Conservation (phyloP, 2,113 vertebrate genomes). For the Corynorhinus townsendii region DNA sequence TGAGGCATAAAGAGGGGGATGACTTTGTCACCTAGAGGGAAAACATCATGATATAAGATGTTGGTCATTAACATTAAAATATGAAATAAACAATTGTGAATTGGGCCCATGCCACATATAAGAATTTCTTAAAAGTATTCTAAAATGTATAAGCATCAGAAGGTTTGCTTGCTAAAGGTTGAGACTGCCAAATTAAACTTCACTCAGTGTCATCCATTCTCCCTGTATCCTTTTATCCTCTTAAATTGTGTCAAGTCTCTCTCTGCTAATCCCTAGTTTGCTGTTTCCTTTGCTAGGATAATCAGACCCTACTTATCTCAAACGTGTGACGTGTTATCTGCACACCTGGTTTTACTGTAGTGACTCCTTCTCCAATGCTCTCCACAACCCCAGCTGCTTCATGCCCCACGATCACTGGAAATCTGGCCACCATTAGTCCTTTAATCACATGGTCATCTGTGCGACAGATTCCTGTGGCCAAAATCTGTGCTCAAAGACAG, state of each 20-base stretch:
- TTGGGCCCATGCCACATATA: background rate
- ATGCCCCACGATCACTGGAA: conserved; percentile 90
- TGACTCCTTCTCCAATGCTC: conserved; percentile 83
- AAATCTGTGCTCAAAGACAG: conserved; percentile 70
- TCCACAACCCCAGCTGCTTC: conserved; percentile 90
- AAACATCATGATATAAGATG: background rate
- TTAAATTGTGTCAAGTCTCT: background rate
- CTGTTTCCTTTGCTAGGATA: background rate
- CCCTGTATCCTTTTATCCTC: background rate
- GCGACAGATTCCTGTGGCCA: conserved; percentile 90
- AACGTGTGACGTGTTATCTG: background rate
- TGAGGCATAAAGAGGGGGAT: conserved; percentile 85
- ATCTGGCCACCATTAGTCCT: conserved; percentile 78
- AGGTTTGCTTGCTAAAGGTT: background rate
- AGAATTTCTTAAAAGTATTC: background rate
- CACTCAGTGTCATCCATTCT: background rate
- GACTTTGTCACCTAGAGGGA: conserved; percentile 86
- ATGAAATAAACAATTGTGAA: background rate
- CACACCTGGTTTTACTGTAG: conserved; percentile 77
- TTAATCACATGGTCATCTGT: conserved; percentile 84
- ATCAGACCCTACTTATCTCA: background rate
- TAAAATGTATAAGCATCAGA: background rate
- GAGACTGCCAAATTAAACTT: background rate
- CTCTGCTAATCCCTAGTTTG: background rate
- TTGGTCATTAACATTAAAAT: background rate